phyloP scores from a whole-genome alignment of 2,113 vertebrate genomes.

The Ursus arctos region DNA sequence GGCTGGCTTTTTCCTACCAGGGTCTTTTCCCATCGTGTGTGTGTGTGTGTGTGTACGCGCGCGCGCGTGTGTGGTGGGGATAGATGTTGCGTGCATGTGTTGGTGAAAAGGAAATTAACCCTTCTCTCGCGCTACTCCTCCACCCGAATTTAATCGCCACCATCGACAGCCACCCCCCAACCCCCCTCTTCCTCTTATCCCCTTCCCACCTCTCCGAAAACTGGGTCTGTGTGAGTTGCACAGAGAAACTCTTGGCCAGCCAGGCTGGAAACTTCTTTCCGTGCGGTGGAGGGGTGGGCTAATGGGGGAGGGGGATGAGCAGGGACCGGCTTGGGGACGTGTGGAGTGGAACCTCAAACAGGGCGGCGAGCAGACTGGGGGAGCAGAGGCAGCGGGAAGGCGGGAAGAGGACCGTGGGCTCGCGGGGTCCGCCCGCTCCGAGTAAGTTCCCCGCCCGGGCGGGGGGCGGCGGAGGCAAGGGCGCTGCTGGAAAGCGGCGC shows the following conservation, averaged over 20 bases:
- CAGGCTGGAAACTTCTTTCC: conserved; percentile 68
- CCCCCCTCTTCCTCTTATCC: neutral
- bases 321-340: neutral
- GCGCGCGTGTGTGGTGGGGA: neutral
- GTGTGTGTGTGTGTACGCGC: neutral
- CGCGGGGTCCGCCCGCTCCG: neutral
- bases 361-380: neutral
- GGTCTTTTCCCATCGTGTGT: neutral
- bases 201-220: neutral
- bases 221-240: neutral
- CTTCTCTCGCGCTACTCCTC: neutral
- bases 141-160: neutral
- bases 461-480: neutral
- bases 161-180: neutral
- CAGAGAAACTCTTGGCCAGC: conserved; percentile 35
- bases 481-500: neutral
- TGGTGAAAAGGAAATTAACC: neutral
- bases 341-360: neutral
- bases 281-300: conserved; percentile 7
- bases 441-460: conserved; percentile 42
- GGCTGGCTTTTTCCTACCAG: neutral
- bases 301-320: neutral
- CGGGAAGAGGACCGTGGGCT: neutral
- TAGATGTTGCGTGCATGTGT: neutral
- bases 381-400: neutral